These are phyloP conservation scores for Dendrolimus punctatus DNA, from an alignment of 1,140 invertebrate genomes.

Conservation along the genomic window DNA sequence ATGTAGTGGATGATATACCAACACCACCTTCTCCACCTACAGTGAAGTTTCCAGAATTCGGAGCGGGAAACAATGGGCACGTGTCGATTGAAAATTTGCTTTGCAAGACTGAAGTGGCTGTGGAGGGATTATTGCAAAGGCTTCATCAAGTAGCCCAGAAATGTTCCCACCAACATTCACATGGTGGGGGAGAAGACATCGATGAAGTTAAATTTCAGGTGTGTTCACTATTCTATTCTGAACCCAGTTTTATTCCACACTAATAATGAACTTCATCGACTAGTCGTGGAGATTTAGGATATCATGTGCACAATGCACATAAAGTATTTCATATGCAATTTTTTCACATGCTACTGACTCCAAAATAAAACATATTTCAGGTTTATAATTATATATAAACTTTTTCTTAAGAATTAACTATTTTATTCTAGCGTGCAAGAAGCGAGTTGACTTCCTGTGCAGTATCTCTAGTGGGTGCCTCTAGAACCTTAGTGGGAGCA, in stretches of 20 bases:
- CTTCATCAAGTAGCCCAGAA: constrained; percentile 79
- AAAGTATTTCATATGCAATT: too few relatives aligned
- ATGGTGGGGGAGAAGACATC: constrained; percentile 79
- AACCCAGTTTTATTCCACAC: too few relatives aligned
- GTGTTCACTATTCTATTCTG: constrained; percentile 8
- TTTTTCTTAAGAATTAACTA: not conserved
- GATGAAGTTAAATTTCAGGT: constrained; percentile 82
- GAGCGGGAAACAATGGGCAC: constrained; percentile 69
- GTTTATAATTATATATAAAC: constrained; percentile 6
- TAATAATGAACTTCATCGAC: too few relatives aligned
- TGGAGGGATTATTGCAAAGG: constrained; percentile 75
- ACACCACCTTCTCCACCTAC: constrained; percentile 63
- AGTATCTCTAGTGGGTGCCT: constrained; percentile 85
- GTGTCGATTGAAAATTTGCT: constrained; percentile 75
- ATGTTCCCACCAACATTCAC: constrained; percentile 78
- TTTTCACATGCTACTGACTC: too few relatives aligned
- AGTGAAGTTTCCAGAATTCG: constrained; percentile 61
- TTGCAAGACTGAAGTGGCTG: constrained; percentile 77
- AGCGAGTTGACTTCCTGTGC: constrained; percentile 79
- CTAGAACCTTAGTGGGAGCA: constrained; percentile 86
- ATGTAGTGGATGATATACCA: constrained; percentile 59
- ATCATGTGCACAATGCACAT: too few relatives aligned
- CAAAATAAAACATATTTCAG: too few relatives aligned
- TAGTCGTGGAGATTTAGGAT: too few relatives aligned
- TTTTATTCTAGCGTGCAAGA: constrained; percentile 71